Evolutionary conservation across 1,140 invertebrate species (phyloP), one percentile per base, ranked within the genome.

Genomic region (Scaptomyza montana): DNA sequence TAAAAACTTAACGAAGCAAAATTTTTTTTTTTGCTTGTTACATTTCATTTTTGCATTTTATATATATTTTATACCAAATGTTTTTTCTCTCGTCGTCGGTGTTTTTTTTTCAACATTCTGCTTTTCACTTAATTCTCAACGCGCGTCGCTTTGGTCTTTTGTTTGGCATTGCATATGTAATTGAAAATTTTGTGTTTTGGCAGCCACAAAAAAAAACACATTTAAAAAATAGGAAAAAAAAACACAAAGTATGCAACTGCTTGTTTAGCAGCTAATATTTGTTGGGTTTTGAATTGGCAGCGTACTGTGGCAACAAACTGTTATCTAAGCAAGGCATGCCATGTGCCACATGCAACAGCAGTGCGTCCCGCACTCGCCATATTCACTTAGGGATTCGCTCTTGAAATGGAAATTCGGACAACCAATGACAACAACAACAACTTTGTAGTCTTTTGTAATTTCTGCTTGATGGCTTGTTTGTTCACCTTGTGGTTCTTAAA

Each of bases 1-100:
- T 75, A 67, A 87, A 80, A 86, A 87, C 82, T 82, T 86, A 86
- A 86, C 82, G 82, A 86, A 86, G 82, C 82, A 56, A 69, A 76
- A 76, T 80, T 1, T 68, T 78, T 86, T 82, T 81, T 77, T 85
- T 78, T 77, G 63, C 74, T 70, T 73, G 60, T 78, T 81, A 57
- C 78, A 78, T 86, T 76, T 81, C 65, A 76, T 85, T 75, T 72
- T 77, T 65, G 33, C 39, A 64, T 68, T 74, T 70, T 66, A 56
- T 84, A 51, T 65, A 28, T 30, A 64, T 68, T 74, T 70, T 66
- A 56, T 84, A 51, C 53, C 47, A 65, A 61, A 51, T 74, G 64
- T 74, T 75, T 61, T 9, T 46, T 53, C 30, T 25, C 30, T 30
- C 3, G 30, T 30, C 30, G 21, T 25, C 3, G 1, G 1, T 1